These are phyloP conservation scores for Metacarcinus magister DNA, from an alignment of 2,888 invertebrate species.

Conservation along the genomic window DNA sequence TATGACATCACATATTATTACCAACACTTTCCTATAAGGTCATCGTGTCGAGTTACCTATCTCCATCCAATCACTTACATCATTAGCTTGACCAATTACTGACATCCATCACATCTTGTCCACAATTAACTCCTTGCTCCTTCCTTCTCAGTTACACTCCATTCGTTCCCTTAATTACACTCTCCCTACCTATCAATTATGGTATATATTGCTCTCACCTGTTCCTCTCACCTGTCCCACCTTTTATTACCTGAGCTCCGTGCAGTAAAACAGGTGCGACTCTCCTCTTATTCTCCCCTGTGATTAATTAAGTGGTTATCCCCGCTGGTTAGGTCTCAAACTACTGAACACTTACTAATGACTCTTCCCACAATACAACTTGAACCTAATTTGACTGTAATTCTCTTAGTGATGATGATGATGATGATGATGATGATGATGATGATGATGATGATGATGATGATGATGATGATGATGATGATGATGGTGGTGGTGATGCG, in stretches of 20 bases:
- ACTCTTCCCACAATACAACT: neutral
- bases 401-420: neutral
- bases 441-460: too few species aligned
- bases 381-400: neutral
- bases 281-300: too few species aligned
- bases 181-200: neutral
- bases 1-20: neutral
- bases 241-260: neutral
- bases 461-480: too few species aligned
- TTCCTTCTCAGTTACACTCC: neutral
- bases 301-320: neutral
- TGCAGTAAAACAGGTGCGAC: neutral
- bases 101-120: neutral
- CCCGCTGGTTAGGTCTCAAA: neutral
- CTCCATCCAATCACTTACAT: neutral
- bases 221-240: neutral
- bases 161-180: slow-evolving; percentile 11
- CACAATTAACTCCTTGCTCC: neutral
- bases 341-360: neutral
- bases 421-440: neutral
- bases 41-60: neutral
- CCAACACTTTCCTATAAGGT: neutral
- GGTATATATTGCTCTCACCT: neutral
- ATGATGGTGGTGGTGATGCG: neutral
- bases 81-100: neutral